Evolutionary conservation across 1,140 invertebrate genomes (phyloP).

Genomic region (Calliopsis andreniformis): DNA sequence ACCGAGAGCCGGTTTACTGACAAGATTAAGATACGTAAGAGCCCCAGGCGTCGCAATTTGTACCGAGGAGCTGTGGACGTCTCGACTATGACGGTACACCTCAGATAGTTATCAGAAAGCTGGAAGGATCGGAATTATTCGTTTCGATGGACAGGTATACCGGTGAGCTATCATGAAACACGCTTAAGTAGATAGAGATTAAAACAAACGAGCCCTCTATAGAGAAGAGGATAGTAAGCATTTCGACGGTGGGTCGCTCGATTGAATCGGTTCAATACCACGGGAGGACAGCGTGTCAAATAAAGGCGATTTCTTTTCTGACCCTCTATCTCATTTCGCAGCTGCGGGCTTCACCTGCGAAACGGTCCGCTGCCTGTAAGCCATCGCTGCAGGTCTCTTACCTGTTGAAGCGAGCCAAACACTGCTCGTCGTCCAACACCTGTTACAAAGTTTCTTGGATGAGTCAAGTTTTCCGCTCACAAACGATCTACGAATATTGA

Average conservation of each 20-base stretch:
- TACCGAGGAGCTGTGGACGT: constrained; percentile 27
- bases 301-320: constrained; percentile 62
- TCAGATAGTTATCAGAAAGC: not conserved
- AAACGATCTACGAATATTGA: constrained; percentile 35
- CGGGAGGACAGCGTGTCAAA: constrained; percentile 53
- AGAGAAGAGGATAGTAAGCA: too few relatives aligned
- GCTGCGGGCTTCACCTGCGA: constrained; percentile 67
- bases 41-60: constrained; percentile 49
- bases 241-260: too few relatives aligned
- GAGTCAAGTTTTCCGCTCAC: constrained; percentile 45
- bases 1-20: constrained; percentile 52
- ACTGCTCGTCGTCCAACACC: constrained; percentile 63
- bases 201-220: not conserved
- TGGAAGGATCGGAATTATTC: constrained; percentile 7
- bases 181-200: not conserved
- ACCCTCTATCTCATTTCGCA: constrained; percentile 45
- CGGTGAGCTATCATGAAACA: not conserved
- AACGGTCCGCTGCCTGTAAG: constrained; percentile 61
- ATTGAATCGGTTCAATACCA: not conserved
- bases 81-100: not conserved
- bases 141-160: not conserved
- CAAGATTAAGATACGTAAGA: constrained; percentile 58
- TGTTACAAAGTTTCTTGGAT: constrained; percentile 55
- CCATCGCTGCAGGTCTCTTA: constrained; percentile 53
- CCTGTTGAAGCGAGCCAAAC: constrained; percentile 61